These are phyloP conservation scores for Babyrousa celebensis DNA, from an alignment of 2,797 vertebrate species.

Conservation along the genomic window DNA sequence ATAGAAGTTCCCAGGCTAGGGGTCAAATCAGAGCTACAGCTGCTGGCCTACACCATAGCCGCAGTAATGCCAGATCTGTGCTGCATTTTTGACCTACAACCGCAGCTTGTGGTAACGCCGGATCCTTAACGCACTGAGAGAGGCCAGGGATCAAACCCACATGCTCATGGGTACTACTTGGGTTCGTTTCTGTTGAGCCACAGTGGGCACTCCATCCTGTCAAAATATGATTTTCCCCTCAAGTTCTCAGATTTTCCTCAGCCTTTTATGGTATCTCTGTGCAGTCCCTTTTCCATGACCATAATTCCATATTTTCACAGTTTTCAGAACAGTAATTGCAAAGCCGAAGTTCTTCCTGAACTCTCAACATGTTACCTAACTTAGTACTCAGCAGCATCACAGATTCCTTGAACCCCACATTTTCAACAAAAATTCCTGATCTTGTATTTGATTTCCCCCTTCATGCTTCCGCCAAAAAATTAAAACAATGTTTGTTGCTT, in stretches of 20 bases:
- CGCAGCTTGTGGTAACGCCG: too few species aligned
- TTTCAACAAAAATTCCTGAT: slow-evolving; percentile 29
- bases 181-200: too few species aligned
- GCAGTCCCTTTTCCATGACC: background rate
- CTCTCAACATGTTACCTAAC: background rate
- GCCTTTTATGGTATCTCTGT: background rate
- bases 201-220: too few species aligned
- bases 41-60: too few species aligned
- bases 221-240: background rate
- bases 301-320: background rate
- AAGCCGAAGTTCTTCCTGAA: background rate
- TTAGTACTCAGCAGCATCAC: background rate
- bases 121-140: too few species aligned
- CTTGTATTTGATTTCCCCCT: background rate
- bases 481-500: background rate
- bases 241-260: background rate
- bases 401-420: background rate
- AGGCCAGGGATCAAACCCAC: too few species aligned
- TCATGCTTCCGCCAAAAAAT: background rate
- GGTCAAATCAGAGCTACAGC: too few species aligned
- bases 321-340: background rate
- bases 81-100: too few species aligned
- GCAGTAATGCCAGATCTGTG: too few species aligned
- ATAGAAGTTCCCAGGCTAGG: too few species aligned
- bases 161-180: too few species aligned